Percentiles rank a stretch among this genome's conserved stretches.
These are phyloP conservation scores for Tor tambroides DNA, from an alignment of 2,113 vertebrate genomes.

Conservation along the genomic window DNA sequence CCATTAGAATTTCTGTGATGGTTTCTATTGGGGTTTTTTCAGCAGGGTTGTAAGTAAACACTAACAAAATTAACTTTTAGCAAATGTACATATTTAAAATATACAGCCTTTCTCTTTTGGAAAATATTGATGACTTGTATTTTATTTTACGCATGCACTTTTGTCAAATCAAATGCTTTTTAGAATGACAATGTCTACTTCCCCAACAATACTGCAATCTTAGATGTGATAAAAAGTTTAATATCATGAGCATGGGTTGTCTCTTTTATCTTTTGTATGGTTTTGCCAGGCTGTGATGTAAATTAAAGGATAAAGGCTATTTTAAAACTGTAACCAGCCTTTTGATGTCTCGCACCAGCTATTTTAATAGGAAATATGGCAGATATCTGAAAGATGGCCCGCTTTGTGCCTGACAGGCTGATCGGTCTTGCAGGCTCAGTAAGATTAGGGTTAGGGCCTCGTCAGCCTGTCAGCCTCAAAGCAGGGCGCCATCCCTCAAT, in stretches of 20 bases:
- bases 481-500: neutral
- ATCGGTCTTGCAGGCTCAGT: constrained; percentile 18
- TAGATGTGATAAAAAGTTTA: neutral
- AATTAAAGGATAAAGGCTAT: neutral
- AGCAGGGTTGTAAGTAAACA: too few species aligned
- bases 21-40: too few species aligned
- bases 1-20: too few species aligned
- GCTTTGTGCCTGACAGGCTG: constrained; percentile 25
- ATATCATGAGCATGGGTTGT: neutral
- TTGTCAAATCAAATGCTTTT: neutral
- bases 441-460: constrained; percentile 19
- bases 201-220: neutral
- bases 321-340: constrained; percentile 3
- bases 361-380: constrained; percentile 18
- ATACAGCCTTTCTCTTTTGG: neutral
- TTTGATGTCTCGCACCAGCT: constrained; percentile 25
- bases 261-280: neutral
- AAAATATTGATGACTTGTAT: neutral
- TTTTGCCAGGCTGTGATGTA: constrained; percentile 7
- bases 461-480: constrained; percentile 12
- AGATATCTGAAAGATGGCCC: neutral
- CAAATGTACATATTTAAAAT: neutral
- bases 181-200: neutral
- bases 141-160: neutral
- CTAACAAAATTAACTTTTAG: neutral